phyloP scores from a whole-genome alignment of 2,888 invertebrate genomes.

The Diabrotica balteata region DNA sequence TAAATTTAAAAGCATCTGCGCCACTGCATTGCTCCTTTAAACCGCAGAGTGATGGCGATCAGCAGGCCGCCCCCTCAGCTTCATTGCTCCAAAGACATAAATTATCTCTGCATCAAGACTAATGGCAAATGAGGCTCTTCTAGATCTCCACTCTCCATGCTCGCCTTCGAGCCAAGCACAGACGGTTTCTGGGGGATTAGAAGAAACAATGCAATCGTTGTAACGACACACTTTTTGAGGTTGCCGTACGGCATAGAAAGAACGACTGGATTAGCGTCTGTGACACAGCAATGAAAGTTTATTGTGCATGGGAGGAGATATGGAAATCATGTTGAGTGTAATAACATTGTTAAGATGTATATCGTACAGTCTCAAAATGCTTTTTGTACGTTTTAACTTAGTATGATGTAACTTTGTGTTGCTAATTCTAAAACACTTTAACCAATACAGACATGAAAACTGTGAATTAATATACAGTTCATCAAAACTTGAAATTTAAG shows the following conservation, averaged over 20 bases:
- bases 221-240: slow-evolving; percentile 19
- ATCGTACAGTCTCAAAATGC: too few relatives aligned
- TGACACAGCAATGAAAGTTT: not conserved
- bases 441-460: too few relatives aligned
- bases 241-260: not conserved
- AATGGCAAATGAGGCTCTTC: slow-evolving; percentile 32
- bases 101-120: slow-evolving; percentile 38
- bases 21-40: slow-evolving; percentile 14
- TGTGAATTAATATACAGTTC: too few relatives aligned
- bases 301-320: not conserved
- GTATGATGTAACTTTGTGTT: too few relatives aligned
- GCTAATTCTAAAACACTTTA: too few relatives aligned
- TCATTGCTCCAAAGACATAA: slow-evolving; percentile 52
- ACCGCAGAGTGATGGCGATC: slow-evolving; percentile 30
- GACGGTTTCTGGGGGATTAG: slow-evolving; percentile 18
- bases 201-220: slow-evolving; percentile 21
- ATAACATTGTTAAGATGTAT: too few relatives aligned
- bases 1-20: not conserved
- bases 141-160: slow-evolving; percentile 6
- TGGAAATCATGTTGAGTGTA: too few relatives aligned
- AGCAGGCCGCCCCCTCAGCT: slow-evolving; percentile 45
- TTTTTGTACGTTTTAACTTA: too few relatives aligned
- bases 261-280: not conserved
- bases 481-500: too few relatives aligned
- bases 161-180: not conserved